Evolutionary conservation across 2,888 invertebrate genomes (phyloP), one percentile per base, ranked within the genome.

Genomic region (Patella caerulea): DNA sequence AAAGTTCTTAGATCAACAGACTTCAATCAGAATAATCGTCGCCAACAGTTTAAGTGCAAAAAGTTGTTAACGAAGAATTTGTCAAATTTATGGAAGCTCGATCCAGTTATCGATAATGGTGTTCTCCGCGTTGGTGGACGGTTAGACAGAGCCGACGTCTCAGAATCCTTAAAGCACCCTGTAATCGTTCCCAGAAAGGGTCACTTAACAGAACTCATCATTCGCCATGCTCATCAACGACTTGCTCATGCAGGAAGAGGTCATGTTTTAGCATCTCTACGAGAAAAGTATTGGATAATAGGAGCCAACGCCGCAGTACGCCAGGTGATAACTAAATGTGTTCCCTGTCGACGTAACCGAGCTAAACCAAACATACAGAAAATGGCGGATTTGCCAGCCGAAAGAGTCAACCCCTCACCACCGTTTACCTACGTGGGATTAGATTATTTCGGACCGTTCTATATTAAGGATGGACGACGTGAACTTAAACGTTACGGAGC

Each of bases 371-470:
- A n/a, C n/a, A 59, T 19, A 55, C 17, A 72, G 72, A 19, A 54
- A n/a, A 65, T 65, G 65, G 17, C 59, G 17, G 59, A 59, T 59
- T 59, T 59, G 59, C 15, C 59, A 9, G 19, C 14, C 17, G 59
- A 59, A n/a, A 59, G 59, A 17, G 59, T 65, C 9, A 65, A n/a
- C n/a, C 73, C 54, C 14, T 53, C 76, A 19, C 56, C 79, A 15
- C 79, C 79, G 45, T 79, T 79, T 74, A 78, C 71, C 11, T 54
- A 54, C 19, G 53, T 17, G 24, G 74, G 74, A 14, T 19, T 77
- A 53, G 78, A 78, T 65, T 76, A 11, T 34, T 78, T 78, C 52
- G 78, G 78, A 19, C 78, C 78, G 12, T 78, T 75, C 59, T 59
- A 15, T 17, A 72, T 77, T 11, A 76, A 72, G 52, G 52, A 71